A percentile compares a stretch with the other conserved stretches of the same genome.
These are phyloP conservation scores for Margarornis squamiger DNA, from an alignment of 2,797 vertebrate genomes.

Conservation along the genomic window DNA sequence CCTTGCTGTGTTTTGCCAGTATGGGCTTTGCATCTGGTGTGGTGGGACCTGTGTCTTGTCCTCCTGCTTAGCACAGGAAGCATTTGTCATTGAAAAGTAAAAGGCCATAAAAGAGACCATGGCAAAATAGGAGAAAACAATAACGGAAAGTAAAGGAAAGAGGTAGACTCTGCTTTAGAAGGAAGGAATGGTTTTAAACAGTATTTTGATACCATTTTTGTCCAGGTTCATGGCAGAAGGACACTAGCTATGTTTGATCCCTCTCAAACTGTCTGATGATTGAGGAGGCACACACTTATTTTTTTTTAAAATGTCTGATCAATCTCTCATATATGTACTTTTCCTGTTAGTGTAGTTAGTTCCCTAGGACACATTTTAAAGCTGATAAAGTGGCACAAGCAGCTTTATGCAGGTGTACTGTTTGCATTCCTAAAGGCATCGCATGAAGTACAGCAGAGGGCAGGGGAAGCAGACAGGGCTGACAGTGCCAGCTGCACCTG, in stretches of 20 bases:
- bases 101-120: background rate
- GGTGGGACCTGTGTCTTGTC: background rate
- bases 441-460: fast-evolving
- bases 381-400: background rate
- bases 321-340: background rate
- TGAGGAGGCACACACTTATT: background rate
- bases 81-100: background rate
- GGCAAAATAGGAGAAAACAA: background rate
- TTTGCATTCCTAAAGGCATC: background rate
- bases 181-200: background rate
- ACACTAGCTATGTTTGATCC: background rate
- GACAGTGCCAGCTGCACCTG: background rate
- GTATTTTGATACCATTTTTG: background rate
- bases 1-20: fast-evolving
- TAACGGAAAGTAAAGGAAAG: background rate
- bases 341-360: background rate
- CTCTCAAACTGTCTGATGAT: background rate
- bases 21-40: background rate
- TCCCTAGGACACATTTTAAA: background rate
- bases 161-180: background rate
- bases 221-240: background rate
- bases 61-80: background rate
- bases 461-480: background rate
- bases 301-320: background rate
- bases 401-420: background rate